A percentile compares a stretch with the other conserved stretches of the same genome.
Evolutionary conservation across 2,113 vertebrate species (phyloP).

Genomic region (Rattus rattus): DNA sequence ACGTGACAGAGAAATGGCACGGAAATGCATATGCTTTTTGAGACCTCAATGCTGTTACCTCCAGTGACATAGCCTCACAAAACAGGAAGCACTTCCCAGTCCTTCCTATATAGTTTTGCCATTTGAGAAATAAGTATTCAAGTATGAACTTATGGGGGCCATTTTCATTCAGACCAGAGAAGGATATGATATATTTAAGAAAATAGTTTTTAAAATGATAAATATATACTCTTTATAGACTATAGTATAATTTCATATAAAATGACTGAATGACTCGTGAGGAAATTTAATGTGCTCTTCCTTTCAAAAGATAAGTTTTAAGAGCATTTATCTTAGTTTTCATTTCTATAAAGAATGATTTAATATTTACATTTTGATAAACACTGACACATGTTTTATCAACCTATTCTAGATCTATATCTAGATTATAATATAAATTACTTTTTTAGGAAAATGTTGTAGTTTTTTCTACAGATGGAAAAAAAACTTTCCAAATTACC

Average conservation of each 20-base stretch:
- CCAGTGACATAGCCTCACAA: neutral
- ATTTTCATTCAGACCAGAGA: neutral
- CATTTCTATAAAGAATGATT: neutral
- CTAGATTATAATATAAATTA: conserved; percentile 44
- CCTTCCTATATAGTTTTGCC: neutral
- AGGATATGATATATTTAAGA: neutral
- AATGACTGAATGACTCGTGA: neutral
- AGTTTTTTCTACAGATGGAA: conserved; percentile 41
- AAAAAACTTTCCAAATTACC: neutral
- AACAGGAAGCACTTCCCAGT: neutral
- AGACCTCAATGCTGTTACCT: too few relatives aligned
- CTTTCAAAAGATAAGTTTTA: neutral
- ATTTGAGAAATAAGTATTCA: neutral
- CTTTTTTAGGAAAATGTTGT: conserved; percentile 59
- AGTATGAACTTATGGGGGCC: neutral
- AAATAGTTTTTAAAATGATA: neutral
- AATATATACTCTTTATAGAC: neutral
- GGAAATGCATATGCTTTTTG: neutral
- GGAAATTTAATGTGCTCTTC: neutral
- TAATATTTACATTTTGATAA: conserved; percentile 31
- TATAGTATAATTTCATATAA: neutral
- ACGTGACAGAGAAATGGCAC: neutral
- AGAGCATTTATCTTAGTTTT: neutral
- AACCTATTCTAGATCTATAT: neutral
- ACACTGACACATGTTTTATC: neutral